Percentiles rank a stretch among this genome's conserved stretches.
Evolutionary conservation across 2,888 invertebrate genomes (phyloP).

Genomic region (Caenorhabditis wallacei): DNA sequence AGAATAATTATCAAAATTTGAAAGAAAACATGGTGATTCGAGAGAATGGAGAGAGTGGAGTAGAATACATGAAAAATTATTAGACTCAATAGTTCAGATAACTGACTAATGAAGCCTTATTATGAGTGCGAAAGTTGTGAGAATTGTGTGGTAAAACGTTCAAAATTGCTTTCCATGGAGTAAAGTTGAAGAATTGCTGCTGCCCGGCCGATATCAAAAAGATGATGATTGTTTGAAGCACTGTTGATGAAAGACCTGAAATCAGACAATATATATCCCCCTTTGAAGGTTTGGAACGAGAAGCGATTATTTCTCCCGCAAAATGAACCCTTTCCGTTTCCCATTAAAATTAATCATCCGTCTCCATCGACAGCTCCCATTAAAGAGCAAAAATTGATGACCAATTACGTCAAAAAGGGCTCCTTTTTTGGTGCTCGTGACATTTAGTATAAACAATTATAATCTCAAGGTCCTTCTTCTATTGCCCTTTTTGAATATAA

Average conservation of each 20-base stretch:
- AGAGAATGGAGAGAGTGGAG: background rate
- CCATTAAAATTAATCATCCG: conserved; percentile 14
- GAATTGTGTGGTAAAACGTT: conserved; percentile 20
- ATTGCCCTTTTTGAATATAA: conserved; percentile 35
- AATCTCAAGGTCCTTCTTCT: conserved; percentile 39
- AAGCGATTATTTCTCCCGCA: background rate
- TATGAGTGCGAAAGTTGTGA: conserved; percentile 3
- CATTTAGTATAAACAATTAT: conserved; percentile 54
- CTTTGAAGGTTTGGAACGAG: no score
- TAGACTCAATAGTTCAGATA: conserved; percentile 2
- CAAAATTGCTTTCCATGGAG: conserved; percentile 5
- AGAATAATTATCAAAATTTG: conserved; percentile 32
- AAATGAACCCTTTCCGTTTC: conserved; percentile 19
- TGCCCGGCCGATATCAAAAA: conserved; percentile 49
- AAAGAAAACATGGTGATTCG: conserved; percentile 26
- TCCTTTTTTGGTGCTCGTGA: conserved; percentile 15
- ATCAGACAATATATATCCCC: background rate
- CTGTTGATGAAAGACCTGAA: conserved; percentile 12
- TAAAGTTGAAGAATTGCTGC: conserved; percentile 37
- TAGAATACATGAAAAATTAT: background rate
- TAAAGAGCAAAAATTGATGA: conserved; percentile 35
- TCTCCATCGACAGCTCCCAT: background rate
- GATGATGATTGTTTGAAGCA: conserved; percentile 14
- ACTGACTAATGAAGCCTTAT: conserved; percentile 17
- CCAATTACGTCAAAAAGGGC: conserved; percentile 49